Base-by-base conservation (phyloP, 2,797 vertebrate genomes). In the Acridotheres tristis region DNA sequence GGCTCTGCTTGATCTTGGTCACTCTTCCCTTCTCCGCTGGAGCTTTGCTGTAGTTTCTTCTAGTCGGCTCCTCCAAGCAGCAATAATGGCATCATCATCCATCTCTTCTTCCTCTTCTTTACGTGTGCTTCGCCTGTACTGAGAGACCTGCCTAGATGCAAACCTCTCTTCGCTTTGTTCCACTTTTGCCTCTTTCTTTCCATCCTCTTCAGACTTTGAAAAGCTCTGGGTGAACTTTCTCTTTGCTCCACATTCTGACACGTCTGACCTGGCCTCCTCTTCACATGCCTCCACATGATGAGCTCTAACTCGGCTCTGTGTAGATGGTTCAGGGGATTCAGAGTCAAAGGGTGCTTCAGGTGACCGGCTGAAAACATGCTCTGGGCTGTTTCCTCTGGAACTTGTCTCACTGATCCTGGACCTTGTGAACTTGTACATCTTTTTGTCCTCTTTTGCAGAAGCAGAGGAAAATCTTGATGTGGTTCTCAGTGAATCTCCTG, bases 31-130 rank as follows among this genome's bases (percentile, higher is more conserved):
- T 74, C 94, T 73, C 63, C 82, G 97, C n/a, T 96, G 97, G 50
- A 98, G 93, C 84, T 98, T 98, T 58, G 97, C 96, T 72, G 98
- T 98, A 2, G 97, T 98, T 65, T 98, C 98, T 91, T 99, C 98
- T 79, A 98, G 98, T 78, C 98, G 98, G 25, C 95, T 98, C 92
- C 98, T 98, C 99, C 99, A 99, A 7, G 99, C 98, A 9, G 96
- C 95, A 3, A 99, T 98, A 82, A 99, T 97, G 76, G 99, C 99
- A 72, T 99, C 99, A 10, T 99, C 98, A 19, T 98, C 98, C 36
- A 97, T 97, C 85, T 99, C 98, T 86, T 99, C 98, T 3, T 98
- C 98, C 1, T 98, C 98, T n/a, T 98, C 98, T 48, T 98, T 97
- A 16, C 98, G 98, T 4, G 93, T 96, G 47, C 97, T 97, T 94